phyloP scores from a whole-genome alignment of 2,113 vertebrate genomes.

The Alouatta palliata region DNA sequence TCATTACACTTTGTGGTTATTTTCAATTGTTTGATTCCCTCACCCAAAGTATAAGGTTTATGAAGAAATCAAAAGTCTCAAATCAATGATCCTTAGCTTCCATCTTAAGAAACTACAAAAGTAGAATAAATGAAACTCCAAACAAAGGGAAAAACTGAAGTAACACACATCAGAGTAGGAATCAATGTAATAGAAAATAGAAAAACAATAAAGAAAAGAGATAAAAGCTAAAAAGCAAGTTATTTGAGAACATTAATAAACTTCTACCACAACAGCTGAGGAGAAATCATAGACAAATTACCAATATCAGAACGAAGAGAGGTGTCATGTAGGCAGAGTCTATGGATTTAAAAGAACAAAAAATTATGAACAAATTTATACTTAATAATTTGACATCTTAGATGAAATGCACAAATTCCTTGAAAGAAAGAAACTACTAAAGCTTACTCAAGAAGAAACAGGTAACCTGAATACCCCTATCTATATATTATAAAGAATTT shows the following conservation, averaged over 20 bases:
- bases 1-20: not conserved
- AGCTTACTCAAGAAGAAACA: not conserved
- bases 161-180: not conserved
- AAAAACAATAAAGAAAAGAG: not conserved
- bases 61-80: not conserved
- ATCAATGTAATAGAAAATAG: not conserved
- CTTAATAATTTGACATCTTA: not conserved
- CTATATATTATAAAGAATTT: not conserved
- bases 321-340: not conserved
- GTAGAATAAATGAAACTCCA: not conserved
- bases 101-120: not conserved
- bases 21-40: not conserved
- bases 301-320: not conserved
- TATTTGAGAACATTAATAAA: not conserved
- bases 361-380: not conserved
- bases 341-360: not conserved
- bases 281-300: not conserved
- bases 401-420: not conserved
- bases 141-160: not conserved
- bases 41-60: not conserved
- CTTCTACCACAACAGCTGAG: not conserved
- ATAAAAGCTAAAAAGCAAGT: not conserved
- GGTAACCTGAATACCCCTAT: not conserved
- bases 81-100: not conserved
- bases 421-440: not conserved